A percentile compares a stretch with the other conserved stretches of the same genome.
phyloP scores from a whole-genome alignment of 2,888 invertebrate genomes.

The Pollenia amentaria region DNA sequence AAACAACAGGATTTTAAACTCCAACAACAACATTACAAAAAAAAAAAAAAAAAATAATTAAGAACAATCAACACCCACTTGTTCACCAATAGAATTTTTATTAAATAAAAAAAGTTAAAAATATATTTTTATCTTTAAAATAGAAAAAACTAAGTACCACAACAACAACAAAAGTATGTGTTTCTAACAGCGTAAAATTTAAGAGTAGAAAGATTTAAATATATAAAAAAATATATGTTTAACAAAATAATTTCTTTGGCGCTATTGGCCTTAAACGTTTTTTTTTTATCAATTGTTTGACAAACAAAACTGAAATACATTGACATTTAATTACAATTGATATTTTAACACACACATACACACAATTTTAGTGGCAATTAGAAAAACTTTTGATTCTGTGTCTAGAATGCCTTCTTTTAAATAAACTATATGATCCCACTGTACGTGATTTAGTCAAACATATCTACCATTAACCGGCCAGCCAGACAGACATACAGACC shows the following conservation, averaged over 20 bases:
- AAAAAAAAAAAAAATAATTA: conserved; percentile 7
- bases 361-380: not conserved
- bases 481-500: conserved; percentile 9
- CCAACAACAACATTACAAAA: conserved; percentile 23
- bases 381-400: not conserved
- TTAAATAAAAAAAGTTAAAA: conserved; percentile 29
- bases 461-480: not conserved
- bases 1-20: conserved; percentile 42
- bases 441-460: conserved; percentile 1
- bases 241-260: not conserved
- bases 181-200: not conserved
- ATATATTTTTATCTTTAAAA: not conserved
- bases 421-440: not conserved
- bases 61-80: conserved; percentile 66
- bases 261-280: conserved; percentile 10
- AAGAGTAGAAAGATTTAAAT: not conserved
- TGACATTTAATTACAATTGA: conserved; percentile 25
- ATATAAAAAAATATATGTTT: not conserved
- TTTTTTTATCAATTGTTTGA: conserved; percentile 13
- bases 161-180: not conserved
- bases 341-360: not conserved
- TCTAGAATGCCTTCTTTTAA: not conserved
- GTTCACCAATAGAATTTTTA: conserved; percentile 35
- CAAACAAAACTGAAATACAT: conserved; percentile 23
- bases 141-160: not conserved